Conservation (phyloP, 2,888 invertebrate genomes). For the Caenorhabditis sp. region DNA sequence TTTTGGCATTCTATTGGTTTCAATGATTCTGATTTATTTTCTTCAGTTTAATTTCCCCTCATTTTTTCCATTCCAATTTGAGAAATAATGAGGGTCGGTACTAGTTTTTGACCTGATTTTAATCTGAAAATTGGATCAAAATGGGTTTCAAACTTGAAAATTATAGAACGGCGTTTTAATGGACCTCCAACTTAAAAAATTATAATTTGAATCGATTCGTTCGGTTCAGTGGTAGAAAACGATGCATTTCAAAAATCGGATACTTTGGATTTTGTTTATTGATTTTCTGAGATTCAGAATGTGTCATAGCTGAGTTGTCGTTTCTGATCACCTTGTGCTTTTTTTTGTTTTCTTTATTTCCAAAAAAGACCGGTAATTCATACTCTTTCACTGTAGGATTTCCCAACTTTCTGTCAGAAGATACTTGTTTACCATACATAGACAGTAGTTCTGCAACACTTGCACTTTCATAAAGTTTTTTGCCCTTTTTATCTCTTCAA, state of each 20-base stretch:
- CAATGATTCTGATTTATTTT: constrained; percentile 33
- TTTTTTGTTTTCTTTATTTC: neutral
- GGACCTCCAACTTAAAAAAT: too few species aligned
- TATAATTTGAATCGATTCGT: too few species aligned
- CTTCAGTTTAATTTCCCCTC: neutral
- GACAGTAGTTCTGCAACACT: neutral
- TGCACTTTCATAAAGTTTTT: constrained; percentile 33
- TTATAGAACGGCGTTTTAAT: neutral
- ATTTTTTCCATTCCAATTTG: constrained; percentile 7
- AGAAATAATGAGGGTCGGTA: neutral
- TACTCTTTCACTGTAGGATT: neutral
- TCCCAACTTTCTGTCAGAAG: neutral
- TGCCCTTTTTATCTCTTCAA: constrained; percentile 32
- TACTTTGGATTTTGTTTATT: neutral
- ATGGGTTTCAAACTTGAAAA: constrained; percentile 5
- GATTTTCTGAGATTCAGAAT: too few species aligned
- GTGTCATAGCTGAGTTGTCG: too few species aligned
- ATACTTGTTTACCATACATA: neutral
- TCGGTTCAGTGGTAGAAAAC: too few species aligned
- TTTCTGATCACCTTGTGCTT: too few species aligned
- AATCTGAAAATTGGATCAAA: neutral
- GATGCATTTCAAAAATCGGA: too few species aligned
- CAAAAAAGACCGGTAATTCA: too few species aligned
- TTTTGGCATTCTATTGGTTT: constrained; percentile 52
- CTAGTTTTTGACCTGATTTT: neutral